These are phyloP conservation scores for Nudaria mundana DNA, from an alignment of 2,888 invertebrate genomes.

Conservation along the genomic window DNA sequence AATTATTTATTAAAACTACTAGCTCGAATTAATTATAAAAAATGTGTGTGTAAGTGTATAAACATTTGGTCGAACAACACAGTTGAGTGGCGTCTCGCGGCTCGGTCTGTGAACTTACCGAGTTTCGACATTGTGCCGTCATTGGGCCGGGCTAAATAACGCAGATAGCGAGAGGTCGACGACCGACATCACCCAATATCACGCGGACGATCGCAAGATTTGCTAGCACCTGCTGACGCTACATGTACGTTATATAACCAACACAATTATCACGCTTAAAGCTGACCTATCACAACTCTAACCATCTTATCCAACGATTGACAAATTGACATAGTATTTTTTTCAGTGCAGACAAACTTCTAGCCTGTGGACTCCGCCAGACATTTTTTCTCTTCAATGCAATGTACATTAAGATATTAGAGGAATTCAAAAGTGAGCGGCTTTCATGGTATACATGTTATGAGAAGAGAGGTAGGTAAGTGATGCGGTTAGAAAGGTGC, in stretches of 20 bases:
- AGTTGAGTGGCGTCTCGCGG: slow-evolving; percentile 52
- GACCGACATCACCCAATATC: slow-evolving; percentile 77
- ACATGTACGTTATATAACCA: slow-evolving; percentile 53
- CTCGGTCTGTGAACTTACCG: slow-evolving; percentile 71
- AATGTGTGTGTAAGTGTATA: slow-evolving; percentile 35
- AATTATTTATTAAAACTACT: slow-evolving; percentile 7
- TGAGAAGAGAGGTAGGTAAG: too few relatives aligned
- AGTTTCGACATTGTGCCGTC: slow-evolving; percentile 76
- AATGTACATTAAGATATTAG: too few relatives aligned
- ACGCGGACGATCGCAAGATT: slow-evolving; percentile 64
- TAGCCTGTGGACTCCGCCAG: too few relatives aligned
- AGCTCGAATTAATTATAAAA: slow-evolving; percentile 18
- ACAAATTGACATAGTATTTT: background rate
- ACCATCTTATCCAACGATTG: slow-evolving; percentile 24
- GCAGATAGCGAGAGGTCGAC: slow-evolving; percentile 75
- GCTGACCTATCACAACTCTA: slow-evolving; percentile 56
- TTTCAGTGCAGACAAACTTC: too few relatives aligned
- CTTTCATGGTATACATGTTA: too few relatives aligned
- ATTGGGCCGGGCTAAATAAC: slow-evolving; percentile 76
- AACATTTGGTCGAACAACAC: slow-evolving; percentile 63
- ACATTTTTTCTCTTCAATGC: too few relatives aligned
- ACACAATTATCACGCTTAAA: slow-evolving; percentile 34
- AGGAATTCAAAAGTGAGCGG: too few relatives aligned
- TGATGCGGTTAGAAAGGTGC: too few relatives aligned
- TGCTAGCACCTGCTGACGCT: slow-evolving; percentile 60